Conservation (phyloP, 2,113 vertebrate genomes). For the Vireo altiloquus region DNA sequence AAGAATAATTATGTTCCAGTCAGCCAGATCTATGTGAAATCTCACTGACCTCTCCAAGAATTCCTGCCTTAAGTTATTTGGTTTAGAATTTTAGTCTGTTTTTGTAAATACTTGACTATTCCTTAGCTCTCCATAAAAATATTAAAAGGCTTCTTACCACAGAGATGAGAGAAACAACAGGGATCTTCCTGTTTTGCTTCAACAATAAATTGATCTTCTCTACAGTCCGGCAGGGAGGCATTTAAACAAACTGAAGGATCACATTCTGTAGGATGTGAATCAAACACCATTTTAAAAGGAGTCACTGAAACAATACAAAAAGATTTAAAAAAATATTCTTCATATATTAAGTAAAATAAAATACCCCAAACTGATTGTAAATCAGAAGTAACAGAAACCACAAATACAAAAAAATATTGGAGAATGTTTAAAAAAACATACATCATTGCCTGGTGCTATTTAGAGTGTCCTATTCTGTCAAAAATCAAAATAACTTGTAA, state of each 20-base stretch:
- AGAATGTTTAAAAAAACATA: not conserved
- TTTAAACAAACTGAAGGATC: conserved; percentile 83
- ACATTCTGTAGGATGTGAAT: conserved; percentile 80
- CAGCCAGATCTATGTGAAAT: not conserved
- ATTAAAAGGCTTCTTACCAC: conserved; percentile 75
- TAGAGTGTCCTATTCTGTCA: not conserved
- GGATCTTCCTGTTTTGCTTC: conserved; percentile 83
- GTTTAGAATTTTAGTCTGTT: not conserved
- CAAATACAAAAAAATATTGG: not conserved
- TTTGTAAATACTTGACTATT: not conserved
- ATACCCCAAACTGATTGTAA: not conserved
- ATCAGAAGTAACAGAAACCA: not conserved
- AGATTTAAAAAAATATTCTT: not conserved
- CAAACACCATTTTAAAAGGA: not conserved
- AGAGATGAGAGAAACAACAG: conserved; percentile 92
- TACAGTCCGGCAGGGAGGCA: conserved; percentile 78
- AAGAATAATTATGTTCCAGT: not conserved
- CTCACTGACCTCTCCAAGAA: not conserved
- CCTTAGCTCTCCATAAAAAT: not conserved
- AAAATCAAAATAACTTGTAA: not conserved
- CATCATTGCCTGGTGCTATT: not conserved
- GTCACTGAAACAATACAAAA: not conserved
- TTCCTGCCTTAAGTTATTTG: not conserved
- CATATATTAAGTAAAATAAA: not conserved
- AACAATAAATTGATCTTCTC: conserved; percentile 91